These are phyloP conservation scores for Botia kubotai DNA, from an alignment of 2,797 vertebrate genomes.

Conservation along the genomic window DNA sequence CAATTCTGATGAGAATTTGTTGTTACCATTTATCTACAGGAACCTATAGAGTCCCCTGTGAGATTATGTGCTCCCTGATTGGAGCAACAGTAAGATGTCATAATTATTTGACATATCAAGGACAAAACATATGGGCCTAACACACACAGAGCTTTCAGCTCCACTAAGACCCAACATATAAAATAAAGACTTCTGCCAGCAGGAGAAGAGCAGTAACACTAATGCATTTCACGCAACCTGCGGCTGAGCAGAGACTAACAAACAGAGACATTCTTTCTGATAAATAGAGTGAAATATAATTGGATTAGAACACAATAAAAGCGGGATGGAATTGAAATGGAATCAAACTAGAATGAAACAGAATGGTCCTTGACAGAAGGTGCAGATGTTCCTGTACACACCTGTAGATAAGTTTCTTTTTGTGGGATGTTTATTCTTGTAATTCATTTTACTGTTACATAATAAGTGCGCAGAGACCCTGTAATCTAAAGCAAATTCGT, in stretches of 20 bases:
- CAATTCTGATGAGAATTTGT: slow-evolving; percentile 39
- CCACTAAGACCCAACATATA: not conserved
- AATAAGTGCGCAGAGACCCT: no score
- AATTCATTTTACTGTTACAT: no score
- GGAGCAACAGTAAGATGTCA: slow-evolving; percentile 26
- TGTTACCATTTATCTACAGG: slow-evolving; percentile 20
- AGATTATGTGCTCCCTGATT: slow-evolving; percentile 24
- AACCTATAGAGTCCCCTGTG: slow-evolving; percentile 10
- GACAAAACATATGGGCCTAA: slow-evolving; percentile 13
- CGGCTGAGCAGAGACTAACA: no score
- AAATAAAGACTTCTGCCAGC: slow-evolving; percentile 12
- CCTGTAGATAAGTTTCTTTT: no score
- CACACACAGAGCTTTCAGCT: slow-evolving; percentile 8
- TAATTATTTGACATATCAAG: slow-evolving; percentile 19
- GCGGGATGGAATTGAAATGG: not conserved
- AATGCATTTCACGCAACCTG: not conserved
- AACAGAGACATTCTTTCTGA: not conserved
- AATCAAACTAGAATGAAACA: no score
- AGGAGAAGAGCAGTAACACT: not conserved
- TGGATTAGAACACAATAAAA: not conserved
- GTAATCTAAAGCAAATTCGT: no score
- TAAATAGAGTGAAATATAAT: not conserved
- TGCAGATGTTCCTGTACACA: no score
- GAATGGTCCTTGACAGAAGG: no score
- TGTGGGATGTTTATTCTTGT: no score